Evolutionary conservation across 2,888 invertebrate species (phyloP).

Genomic region (Acleris literana): DNA sequence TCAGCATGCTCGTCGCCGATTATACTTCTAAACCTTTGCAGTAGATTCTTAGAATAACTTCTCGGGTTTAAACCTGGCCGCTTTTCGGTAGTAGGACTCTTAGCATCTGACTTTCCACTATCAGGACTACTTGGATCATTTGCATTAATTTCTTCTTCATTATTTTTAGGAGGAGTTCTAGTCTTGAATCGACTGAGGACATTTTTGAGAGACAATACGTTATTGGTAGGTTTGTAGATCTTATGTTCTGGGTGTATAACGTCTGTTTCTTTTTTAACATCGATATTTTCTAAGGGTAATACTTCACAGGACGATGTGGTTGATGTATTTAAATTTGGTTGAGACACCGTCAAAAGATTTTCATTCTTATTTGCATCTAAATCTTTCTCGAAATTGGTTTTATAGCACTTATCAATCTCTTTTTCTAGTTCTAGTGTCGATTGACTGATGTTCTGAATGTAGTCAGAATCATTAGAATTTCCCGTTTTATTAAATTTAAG

Average conservation of each 20-base stretch:
- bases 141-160: conserved; percentile 73
- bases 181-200: conserved; percentile 82
- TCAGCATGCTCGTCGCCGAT: conserved; percentile 77
- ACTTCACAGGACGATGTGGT: conserved; percentile 83
- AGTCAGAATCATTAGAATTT: conserved; percentile 63
- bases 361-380: conserved; percentile 70
- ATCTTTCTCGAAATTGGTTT: conserved; percentile 73
- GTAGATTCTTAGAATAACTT: conserved; percentile 75
- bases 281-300: conserved; percentile 70
- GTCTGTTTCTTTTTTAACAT: conserved; percentile 72
- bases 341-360: conserved; percentile 60
- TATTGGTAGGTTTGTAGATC: conserved; percentile 87
- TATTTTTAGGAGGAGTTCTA: conserved; percentile 67
- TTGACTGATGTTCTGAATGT: conserved; percentile 70
- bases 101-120: conserved; percentile 62
- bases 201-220: conserved; percentile 81
- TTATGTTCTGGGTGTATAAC: conserved; percentile 90
- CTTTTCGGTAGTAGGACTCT: conserved; percentile 73
- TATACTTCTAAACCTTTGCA: conserved; percentile 78
- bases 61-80: conserved; percentile 72
- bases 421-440: conserved; percentile 78
- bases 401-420: conserved; percentile 79
- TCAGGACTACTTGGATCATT: conserved; percentile 70
- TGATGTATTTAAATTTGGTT: conserved; percentile 77
- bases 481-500: conserved; percentile 71